Percentiles rank a stretch among this genome's conserved stretches.
Conservation (phyloP, 2,888 invertebrate species). For the Chymomyza caudatula region DNA sequence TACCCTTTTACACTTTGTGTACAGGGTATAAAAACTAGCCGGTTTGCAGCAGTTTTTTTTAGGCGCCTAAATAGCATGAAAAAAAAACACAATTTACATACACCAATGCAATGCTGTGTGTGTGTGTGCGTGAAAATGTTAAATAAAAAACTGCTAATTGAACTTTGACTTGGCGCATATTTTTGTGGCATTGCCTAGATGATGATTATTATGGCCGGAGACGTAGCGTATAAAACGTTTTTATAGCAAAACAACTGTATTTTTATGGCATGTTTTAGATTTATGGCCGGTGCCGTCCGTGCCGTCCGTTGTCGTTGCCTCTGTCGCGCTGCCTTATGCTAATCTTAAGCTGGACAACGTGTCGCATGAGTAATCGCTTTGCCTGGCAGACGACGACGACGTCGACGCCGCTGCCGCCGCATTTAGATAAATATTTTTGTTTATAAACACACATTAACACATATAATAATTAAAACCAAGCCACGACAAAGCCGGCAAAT, state of each 20-base stretch:
- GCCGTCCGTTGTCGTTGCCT: background rate
- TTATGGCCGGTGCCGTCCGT: constrained; percentile 21
- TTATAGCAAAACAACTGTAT: constrained; percentile 33
- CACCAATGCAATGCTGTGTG: background rate
- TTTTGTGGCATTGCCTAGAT: constrained; percentile 10
- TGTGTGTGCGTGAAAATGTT: background rate
- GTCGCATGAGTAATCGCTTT: constrained; percentile 38
- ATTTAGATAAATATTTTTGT: constrained; percentile 33
- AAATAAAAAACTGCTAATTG: constrained; percentile 17
- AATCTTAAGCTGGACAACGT: constrained; percentile 20
- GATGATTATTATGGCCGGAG: constrained; percentile 22
- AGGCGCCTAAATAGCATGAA: constrained; percentile 6
- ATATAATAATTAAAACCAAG: constrained; percentile 43
- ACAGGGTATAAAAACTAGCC: constrained; percentile 6
- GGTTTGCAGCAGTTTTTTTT: constrained; percentile 13
- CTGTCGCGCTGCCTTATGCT: background rate
- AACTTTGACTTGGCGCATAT: constrained; percentile 33
- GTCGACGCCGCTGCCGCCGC: background rate
- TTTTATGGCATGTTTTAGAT: constrained; percentile 40
- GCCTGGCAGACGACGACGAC: background rate
- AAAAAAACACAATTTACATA: constrained; percentile 11
- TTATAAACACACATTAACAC: constrained; percentile 22
- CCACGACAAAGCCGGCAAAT: constrained; percentile 24
- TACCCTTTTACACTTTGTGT: too few relatives aligned
- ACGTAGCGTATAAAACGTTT: constrained; percentile 26